Conservation (phyloP, 2,113 vertebrate genomes). For the Aphyosemion australe region DNA sequence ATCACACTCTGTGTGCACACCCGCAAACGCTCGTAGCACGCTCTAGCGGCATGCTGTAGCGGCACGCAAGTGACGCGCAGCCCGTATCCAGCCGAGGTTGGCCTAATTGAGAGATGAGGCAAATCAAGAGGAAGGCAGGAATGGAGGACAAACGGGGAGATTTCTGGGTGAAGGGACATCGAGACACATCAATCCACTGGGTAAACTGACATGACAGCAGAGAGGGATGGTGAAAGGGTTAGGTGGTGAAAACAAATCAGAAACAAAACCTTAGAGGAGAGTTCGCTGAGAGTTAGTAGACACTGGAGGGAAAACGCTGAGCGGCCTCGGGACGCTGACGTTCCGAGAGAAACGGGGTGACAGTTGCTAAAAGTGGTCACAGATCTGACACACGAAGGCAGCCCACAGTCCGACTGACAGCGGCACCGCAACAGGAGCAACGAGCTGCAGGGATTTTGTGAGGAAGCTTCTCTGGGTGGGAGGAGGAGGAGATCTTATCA, state of each 20-base stretch:
- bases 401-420: slow-evolving; percentile 22
- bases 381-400: slow-evolving; percentile 21
- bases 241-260: slow-evolving; percentile 15
- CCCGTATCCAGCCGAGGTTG: slow-evolving; percentile 35
- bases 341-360: slow-evolving; percentile 38
- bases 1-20: slow-evolving; percentile 25
- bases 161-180: slow-evolving; percentile 29
- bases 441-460: neutral
- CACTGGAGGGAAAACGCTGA: slow-evolving; percentile 3
- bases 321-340: neutral
- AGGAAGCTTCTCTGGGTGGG: slow-evolving; percentile 8
- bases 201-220: slow-evolving; percentile 74
- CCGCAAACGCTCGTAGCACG: slow-evolving; percentile 12
- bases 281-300: no score
- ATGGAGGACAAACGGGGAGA: slow-evolving; percentile 41
- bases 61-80: slow-evolving; percentile 40
- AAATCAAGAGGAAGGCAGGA: slow-evolving; percentile 57
- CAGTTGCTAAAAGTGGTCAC: slow-evolving; percentile 31
- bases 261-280: slow-evolving; percentile 1
- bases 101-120: slow-evolving; percentile 65
- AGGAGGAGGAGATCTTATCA: slow-evolving; percentile 1
- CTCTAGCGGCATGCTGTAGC: slow-evolving; percentile 35
- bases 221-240: slow-evolving; percentile 19
- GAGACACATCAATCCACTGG: slow-evolving; percentile 54
- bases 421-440: slow-evolving; percentile 6